These are phyloP conservation scores for Typhlomys cinereus DNA, from an alignment of 2,113 vertebrate species.

Conservation along the genomic window DNA sequence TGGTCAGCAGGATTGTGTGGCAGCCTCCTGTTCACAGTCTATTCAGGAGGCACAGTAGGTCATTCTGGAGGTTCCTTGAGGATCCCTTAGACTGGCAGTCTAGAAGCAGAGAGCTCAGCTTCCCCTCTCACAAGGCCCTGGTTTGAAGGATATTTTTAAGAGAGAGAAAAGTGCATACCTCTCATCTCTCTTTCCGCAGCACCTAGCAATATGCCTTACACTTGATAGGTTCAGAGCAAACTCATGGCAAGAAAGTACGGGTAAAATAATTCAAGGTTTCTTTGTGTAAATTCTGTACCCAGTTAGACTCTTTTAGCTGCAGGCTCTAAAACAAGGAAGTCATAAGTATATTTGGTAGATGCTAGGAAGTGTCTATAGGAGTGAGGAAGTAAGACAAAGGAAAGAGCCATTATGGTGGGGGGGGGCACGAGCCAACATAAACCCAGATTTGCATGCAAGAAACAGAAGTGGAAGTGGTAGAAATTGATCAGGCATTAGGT, in stretches of 20 bases:
- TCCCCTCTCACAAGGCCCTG: not conserved
- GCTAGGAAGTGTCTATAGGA: not conserved
- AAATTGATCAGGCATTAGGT: too few species aligned
- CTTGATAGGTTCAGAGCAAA: not conserved
- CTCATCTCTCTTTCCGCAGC: not conserved
- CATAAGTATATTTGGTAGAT: not conserved
- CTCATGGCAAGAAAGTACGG: not conserved
- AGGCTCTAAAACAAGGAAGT: not conserved
- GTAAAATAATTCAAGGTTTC: not conserved
- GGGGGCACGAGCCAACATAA: too few species aligned
- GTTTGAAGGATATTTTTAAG: conserved; percentile 5
- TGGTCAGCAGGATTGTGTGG: not conserved
- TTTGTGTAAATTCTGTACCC: not conserved
- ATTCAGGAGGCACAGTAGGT: not conserved
- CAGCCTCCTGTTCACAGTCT: not conserved
- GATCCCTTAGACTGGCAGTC: not conserved
- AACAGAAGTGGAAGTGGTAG: too few species aligned
- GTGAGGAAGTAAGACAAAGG: too few species aligned
- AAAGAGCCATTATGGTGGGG: too few species aligned
- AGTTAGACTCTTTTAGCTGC: not conserved
- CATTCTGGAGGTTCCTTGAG: not conserved
- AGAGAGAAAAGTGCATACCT: not conserved
- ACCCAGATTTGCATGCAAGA: too few species aligned
- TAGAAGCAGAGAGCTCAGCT: not conserved
- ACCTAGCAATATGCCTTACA: not conserved